Conservation (phyloP, 2,113 vertebrate species). For the Diphyllodes magnificus region DNA sequence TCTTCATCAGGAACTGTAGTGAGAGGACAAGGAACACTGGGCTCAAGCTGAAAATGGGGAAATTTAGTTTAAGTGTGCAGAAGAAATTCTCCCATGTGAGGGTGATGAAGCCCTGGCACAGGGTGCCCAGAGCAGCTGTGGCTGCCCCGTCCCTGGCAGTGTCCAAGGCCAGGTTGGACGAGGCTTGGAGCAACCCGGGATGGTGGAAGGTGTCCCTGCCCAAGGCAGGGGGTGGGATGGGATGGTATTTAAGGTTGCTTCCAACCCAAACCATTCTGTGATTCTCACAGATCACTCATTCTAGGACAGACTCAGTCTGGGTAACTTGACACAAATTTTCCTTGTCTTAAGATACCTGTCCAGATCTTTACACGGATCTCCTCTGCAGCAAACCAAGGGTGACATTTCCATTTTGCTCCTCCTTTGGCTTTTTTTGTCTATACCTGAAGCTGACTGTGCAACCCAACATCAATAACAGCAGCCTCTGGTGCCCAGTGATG, state of each 20-base stretch:
- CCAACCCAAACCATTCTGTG: neutral
- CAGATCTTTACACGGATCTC: neutral
- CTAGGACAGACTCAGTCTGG: neutral
- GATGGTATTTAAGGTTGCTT: neutral
- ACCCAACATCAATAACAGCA: neutral
- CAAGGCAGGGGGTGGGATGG: neutral
- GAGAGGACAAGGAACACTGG: neutral
- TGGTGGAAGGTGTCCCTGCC: neutral
- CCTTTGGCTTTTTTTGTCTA: neutral
- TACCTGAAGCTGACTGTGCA: neutral
- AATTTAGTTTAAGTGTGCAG: too few species aligned
- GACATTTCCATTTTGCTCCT: neutral
- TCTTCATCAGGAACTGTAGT: neutral
- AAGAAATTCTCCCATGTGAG: neutral
- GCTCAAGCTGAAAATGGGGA: neutral
- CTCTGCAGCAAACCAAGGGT: neutral
- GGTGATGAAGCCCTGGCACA: neutral
- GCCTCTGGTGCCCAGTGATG: neutral
- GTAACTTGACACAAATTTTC: neutral
- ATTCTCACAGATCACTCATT: neutral
- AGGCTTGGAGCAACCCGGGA: neutral
- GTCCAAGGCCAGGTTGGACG: rapidly evolving
- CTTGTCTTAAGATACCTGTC: neutral
- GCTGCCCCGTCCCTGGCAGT: neutral
- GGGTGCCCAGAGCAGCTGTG: neutral